Base-by-base conservation (phyloP, 2,888 invertebrate genomes). In the Acanthosepion pharaonis region DNA sequence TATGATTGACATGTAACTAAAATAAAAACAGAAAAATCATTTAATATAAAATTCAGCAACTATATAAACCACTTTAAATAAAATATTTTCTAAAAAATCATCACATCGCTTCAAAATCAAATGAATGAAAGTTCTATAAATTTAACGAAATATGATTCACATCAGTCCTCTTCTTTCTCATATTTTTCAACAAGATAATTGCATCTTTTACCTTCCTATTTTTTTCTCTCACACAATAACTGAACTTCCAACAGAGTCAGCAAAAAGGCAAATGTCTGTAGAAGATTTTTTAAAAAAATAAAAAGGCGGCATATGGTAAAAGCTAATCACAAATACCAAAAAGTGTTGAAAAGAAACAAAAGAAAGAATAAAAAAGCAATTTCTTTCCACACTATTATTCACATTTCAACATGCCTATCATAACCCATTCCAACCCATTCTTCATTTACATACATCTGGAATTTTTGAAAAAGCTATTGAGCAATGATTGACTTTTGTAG, bases 401-500 rank as follows among this genome's bases (percentile, higher is more conserved):
- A 59, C 23, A 20, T 23, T 59, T 59, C 59, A 59, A 23, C n/a
- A 33, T 78, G 3, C n/a, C n/a, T 11, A 78, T 78, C n/a, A n/a
- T 15, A n/a, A 78, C 15, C 28, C 28, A 64, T 8, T 11, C 78
- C n/a, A 28, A 78, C 28, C 78, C 78, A 28, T 28, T 78, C 8
- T 78, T 78, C 78, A n/a, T 78, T n/a, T 78, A n/a, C 78, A 78
- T 78, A 78, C 78, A 78, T 78, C 78, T 78, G 78, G n/a, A 78
- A 78, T n/a, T 78, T 78, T n/a, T n/a, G 6, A 78, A 78, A 78
- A 78, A n/a, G 78, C 78, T 78, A 15, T n/a, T 78, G 78, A 78
- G n/a, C n/a, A 33, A 78, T 78, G n/a, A 78, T 78, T 78, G 78
- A 78, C 78, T 78, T 78, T 78, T n/a, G 15, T 8, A 78, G 8